Evolutionary conservation across 1,140 invertebrate species (phyloP), one percentile per base, ranked within the genome.

Genomic region (Achatina immaculata): DNA sequence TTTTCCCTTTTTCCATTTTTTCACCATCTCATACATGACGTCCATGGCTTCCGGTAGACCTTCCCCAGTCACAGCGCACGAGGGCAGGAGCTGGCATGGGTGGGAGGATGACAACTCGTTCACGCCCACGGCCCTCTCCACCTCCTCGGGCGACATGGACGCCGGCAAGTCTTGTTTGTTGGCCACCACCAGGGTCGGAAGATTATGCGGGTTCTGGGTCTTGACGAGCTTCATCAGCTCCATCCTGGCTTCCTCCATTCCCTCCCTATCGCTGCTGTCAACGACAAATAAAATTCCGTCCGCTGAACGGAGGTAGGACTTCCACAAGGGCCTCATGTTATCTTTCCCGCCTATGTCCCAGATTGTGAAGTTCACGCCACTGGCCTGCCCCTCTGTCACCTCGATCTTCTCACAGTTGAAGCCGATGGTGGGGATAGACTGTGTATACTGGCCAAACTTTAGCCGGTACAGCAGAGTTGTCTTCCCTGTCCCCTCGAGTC

Each of bases 131-230:
- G 95, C 85, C 94, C 95, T 98, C 91, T 98, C 97, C 86, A 91
- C 81, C 62, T 97, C 97, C 36, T 96, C 96, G 9, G 97, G 96
- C 90, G 98, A 96, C 96, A 97, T 97, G 40, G 90, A 87, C 96
- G 90, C 97, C 93, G 93, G 99, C 97, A 93, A 97, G 98, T 91
- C 99, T 98, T 99, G 98, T 95, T 99, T 99, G 93, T 99, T 99
- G 89, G 98, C 98, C 92, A 99, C 98, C 91, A 99, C 96, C 86
- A 99, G 93, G 85, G 99, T 93, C 85, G 98, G 96, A 84, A 98
- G 96, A 94, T 99, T 97, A 7, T 48, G 31, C 92, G 96, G 94
- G 92, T 99, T 98, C 91, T 99, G 97, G 93, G 99, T 97, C 84
- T 92, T 90, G 24, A 95, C 87, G 90, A 99, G 98, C 90, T 97